Conservation (phyloP, 1,140 invertebrate genomes). For the Eufriesea mexicana region DNA sequence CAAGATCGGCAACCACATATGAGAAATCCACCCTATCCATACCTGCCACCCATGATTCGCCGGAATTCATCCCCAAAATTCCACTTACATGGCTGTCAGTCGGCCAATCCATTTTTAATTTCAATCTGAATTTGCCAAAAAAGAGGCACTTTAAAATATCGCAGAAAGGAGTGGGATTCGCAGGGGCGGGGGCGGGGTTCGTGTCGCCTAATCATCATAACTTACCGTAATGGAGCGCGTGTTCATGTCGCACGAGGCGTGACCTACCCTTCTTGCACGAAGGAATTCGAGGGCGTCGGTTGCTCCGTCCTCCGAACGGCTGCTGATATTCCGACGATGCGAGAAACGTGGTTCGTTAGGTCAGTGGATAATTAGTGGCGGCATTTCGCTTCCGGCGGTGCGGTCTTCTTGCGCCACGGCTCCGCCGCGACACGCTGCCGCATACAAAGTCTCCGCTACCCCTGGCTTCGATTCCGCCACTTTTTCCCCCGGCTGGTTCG, state of each 20-base stretch:
- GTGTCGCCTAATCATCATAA: slow-evolving; percentile 31
- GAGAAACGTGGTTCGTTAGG: slow-evolving; percentile 39
- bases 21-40: no score
- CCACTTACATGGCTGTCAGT: no score
- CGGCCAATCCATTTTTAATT: background rate
- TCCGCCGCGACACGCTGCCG: background rate
- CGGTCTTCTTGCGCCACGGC: background rate
- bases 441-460: background rate
- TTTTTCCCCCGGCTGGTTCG: background rate
- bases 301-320: background rate
- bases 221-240: slow-evolving; percentile 9
- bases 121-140: background rate
- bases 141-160: background rate
- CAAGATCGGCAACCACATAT: no score
- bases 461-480: background rate
- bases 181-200: background rate
- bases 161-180: background rate
- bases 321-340: slow-evolving; percentile 36
- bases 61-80: no score
- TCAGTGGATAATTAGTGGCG: slow-evolving; percentile 40
- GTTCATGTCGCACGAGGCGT: background rate
- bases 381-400: slow-evolving; percentile 6
- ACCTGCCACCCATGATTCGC: no score
- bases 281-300: background rate
- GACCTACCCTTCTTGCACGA: slow-evolving; percentile 3